Conservation (phyloP, 2,888 invertebrate genomes). For the Protonemura montana region DNA sequence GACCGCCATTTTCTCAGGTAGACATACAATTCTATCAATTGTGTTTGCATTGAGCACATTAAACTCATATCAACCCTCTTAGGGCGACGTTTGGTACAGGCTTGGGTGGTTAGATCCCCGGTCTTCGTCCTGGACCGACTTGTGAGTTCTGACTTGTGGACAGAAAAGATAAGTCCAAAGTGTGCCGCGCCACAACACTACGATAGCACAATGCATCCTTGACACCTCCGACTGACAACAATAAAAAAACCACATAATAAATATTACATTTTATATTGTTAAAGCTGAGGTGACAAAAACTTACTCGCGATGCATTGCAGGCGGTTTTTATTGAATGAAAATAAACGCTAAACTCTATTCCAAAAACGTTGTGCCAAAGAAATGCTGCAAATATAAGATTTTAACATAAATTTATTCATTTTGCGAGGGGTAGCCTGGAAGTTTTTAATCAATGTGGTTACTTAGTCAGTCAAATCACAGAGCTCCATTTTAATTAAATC, state of each 20-base stretch:
- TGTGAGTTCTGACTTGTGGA: conserved; percentile 20
- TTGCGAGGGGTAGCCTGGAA: too few species aligned
- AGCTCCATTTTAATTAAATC: background rate
- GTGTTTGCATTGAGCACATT: conserved; percentile 20
- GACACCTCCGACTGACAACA: background rate
- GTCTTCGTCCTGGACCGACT: background rate
- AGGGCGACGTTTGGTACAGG: background rate
- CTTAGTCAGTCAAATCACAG: too few species aligned
- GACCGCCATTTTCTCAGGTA: conserved; percentile 19
- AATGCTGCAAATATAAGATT: background rate
- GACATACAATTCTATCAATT: background rate
- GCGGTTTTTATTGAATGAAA: background rate
- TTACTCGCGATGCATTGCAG: background rate
- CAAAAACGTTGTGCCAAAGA: background rate
- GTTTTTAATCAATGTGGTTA: too few species aligned
- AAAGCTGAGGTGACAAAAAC: conserved; percentile 7
- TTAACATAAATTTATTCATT: too few species aligned
- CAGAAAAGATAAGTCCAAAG: conserved; percentile 27
- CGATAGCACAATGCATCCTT: conserved; percentile 10
- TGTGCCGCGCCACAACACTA: background rate
- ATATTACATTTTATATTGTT: background rate
- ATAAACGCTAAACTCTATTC: background rate
- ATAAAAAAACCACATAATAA: background rate
- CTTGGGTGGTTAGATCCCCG: background rate
- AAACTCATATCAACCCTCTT: background rate